phyloP scores from a whole-genome alignment of 2,113 vertebrate genomes.

The Lagopus leucura region DNA sequence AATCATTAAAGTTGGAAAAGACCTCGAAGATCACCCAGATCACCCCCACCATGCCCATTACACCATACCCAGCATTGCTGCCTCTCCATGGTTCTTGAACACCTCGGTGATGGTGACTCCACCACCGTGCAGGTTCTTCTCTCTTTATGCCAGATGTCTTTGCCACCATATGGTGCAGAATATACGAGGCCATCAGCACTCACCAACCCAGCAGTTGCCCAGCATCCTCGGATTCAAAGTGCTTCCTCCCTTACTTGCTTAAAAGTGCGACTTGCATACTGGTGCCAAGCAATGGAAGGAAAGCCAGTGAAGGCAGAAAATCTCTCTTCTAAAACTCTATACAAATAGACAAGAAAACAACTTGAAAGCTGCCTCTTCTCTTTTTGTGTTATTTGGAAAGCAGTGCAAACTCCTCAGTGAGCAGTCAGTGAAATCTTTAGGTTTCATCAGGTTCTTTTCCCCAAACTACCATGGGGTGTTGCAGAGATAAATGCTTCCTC shows the following conservation, averaged over 20 bases:
- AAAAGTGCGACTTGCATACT: not conserved
- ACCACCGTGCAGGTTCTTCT: not conserved
- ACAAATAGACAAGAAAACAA: not conserved
- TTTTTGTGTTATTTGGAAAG: not conserved
- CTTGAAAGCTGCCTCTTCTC: not conserved
- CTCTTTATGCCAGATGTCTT: not conserved
- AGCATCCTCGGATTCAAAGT: not conserved
- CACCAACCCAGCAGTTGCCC: not conserved
- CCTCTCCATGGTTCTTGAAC: too few relatives aligned
- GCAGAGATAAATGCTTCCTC: not conserved
- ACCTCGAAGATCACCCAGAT: too few relatives aligned
- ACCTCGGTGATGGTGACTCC: too few relatives aligned
- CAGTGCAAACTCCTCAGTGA: not conserved
- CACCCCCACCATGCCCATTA: too few relatives aligned
- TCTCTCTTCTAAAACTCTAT: not conserved
- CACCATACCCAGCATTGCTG: too few relatives aligned
- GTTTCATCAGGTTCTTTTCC: not conserved
- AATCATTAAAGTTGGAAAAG: too few relatives aligned
- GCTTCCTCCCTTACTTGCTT: not conserved
- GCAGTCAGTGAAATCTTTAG: not conserved
- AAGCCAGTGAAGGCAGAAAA: not conserved
- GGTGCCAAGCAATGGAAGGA: not conserved
- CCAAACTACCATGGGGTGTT: accelerated
- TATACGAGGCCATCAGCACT: not conserved
- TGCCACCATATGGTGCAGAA: not conserved